Evolutionary conservation across 2,888 invertebrate genomes (phyloP), one percentile per base, ranked within the genome.

Genomic region (Petrolisthes manimaculis): DNA sequence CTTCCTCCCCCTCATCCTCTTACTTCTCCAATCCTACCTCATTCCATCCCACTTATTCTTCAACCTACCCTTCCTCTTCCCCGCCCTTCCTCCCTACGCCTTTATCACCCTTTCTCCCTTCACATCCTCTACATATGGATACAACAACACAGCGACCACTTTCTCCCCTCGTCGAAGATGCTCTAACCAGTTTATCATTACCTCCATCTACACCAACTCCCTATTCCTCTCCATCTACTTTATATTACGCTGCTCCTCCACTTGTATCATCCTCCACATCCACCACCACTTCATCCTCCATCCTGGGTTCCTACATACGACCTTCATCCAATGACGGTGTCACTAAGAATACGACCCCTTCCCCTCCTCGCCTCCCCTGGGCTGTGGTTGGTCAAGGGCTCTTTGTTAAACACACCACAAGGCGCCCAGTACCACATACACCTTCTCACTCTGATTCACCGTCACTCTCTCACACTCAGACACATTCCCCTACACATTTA

Each of bases 281-380:
- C 4, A 8, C 21, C 71, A 14, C 14, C 71, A n/a, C 71, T n/a
- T n/a, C 71, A n/a, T n/a, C 67, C 21, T 71, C 71, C 21, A 71
- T 71, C 71, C 71, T 71, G 18, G 71, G 71, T 71, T 14, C 71
- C 71, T 71, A 71, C 71, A 71, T 71, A 21, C 14, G 71, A 14
- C 71, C 71, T 8, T 71, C 71, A 14, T 71, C 71, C 14, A 18
- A n/a, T 21, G 21, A 71, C 8, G 71, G 4, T 8, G 2, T 8
- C 14, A 18, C 71, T n/a, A 14, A n/a, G 21, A 14, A 71, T 3
- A 71, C 71, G 6, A 71, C 71, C 21, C 71, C 21, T 8, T 8
- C 71, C 8, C n/a, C 71, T 21, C 14, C 14, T n/a, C 71, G 71
- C 71, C 21, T 21, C 6, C 8, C 71, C 14, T 71, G 71, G 71